Evolutionary conservation across 2,797 vertebrate genomes (phyloP).

Genomic region (Sebastes steindachneri): DNA sequence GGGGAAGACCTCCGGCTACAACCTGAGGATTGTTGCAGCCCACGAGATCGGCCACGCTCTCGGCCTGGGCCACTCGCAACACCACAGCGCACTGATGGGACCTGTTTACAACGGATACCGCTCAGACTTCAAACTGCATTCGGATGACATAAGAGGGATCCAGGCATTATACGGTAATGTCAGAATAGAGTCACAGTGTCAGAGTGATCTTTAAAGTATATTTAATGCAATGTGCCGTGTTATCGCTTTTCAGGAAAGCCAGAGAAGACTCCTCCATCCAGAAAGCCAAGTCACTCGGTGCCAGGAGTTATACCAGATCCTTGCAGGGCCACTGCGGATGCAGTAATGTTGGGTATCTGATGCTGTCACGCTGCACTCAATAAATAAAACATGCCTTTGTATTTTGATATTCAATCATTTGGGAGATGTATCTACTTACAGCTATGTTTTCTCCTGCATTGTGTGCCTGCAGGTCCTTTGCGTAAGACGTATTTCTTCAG

Average conservation of each 20-base stretch:
- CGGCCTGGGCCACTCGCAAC: slow-evolving; percentile 87
- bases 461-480: slow-evolving; percentile 75
- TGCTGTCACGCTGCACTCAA: neutral
- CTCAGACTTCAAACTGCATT: slow-evolving; percentile 83
- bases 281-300: slow-evolving; percentile 3
- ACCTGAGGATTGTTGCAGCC: slow-evolving; percentile 88
- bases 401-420: neutral
- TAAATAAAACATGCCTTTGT: neutral
- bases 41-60: slow-evolving; percentile 90
- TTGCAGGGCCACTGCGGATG: slow-evolving; percentile 83
- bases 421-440: neutral
- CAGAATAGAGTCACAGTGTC: neutral
- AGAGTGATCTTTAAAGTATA: neutral
- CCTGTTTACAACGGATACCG: slow-evolving; percentile 86
- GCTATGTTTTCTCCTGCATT: neutral
- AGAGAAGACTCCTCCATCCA: slow-evolving; percentile 22
- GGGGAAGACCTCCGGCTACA: slow-evolving; percentile 78
- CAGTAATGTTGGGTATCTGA: slow-evolving; percentile 85
- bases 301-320: slow-evolving; percentile 71
- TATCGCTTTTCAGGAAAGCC: slow-evolving; percentile 69
- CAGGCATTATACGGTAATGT: slow-evolving; percentile 87
- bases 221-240: neutral
- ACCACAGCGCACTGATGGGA: slow-evolving; percentile 85
- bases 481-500: slow-evolving; percentile 86
- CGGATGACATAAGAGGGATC: slow-evolving; percentile 87